phyloP scores from a whole-genome alignment of 2,888 invertebrate species.

The Periphyllus acericola region DNA sequence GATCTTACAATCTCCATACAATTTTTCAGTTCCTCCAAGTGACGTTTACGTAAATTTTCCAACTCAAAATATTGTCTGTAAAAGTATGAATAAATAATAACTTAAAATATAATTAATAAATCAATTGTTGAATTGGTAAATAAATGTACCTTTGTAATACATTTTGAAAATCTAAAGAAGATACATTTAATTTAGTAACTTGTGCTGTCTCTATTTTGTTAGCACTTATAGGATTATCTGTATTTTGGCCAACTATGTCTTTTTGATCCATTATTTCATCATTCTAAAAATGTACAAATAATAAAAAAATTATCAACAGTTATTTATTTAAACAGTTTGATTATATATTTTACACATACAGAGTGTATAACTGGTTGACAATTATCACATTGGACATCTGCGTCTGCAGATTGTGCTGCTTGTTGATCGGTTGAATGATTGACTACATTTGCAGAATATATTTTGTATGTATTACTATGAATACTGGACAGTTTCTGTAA shows the following conservation, averaged over 20 bases:
- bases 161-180: constrained; percentile 43
- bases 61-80: constrained; percentile 53
- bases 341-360: background rate
- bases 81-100: constrained; percentile 9
- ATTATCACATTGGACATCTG: constrained; percentile 39
- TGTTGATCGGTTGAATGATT: constrained; percentile 50
- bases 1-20: constrained; percentile 40
- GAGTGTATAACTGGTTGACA: constrained; percentile 26
- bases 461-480: constrained; percentile 49
- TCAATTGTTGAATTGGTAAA: background rate
- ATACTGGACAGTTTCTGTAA: constrained; percentile 58
- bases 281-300: constrained; percentile 14
- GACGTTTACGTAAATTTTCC: constrained; percentile 54
- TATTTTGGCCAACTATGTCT: constrained; percentile 16
- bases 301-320: background rate
- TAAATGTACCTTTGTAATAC: constrained; percentile 30
- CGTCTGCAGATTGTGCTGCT: constrained; percentile 15
- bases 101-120: background rate
- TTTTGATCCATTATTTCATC: constrained; percentile 41
- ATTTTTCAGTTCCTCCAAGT: constrained; percentile 53
- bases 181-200: constrained; percentile 30
- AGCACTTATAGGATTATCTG: constrained; percentile 12
- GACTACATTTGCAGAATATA: constrained; percentile 36
- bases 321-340: background rate
- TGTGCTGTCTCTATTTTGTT: constrained; percentile 19